These are phyloP conservation scores for Pimephales promelas DNA, from an alignment of 2,113 vertebrate species.

Conservation along the genomic window DNA sequence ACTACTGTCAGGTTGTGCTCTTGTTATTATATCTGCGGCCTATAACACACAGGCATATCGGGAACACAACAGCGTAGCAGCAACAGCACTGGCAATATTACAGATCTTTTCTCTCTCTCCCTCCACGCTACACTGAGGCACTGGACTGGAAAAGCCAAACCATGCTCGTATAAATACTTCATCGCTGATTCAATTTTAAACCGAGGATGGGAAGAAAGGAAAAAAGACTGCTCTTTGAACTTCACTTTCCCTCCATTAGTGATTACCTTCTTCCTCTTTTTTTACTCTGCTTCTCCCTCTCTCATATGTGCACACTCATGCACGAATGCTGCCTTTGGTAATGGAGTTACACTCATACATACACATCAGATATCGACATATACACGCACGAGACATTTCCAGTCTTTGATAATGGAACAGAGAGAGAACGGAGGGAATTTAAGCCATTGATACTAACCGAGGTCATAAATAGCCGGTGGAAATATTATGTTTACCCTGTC, in stretches of 20 bases:
- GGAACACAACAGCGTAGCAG: not conserved
- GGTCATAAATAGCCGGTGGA: not conserved
- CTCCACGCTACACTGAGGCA: slow-evolving; percentile 25
- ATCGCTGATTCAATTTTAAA: slow-evolving; percentile 60
- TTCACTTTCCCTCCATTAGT: slow-evolving; percentile 51
- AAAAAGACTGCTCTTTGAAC: slow-evolving; percentile 29
- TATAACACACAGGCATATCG: slow-evolving; percentile 36
- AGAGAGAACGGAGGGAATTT: not conserved
- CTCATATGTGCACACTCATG: slow-evolving; percentile 23
- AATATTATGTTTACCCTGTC: slow-evolving; percentile 6
- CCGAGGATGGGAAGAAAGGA: slow-evolving; percentile 19
- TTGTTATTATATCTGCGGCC: slow-evolving; percentile 23
- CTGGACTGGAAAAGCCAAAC: slow-evolving; percentile 52
- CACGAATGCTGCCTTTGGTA: slow-evolving; percentile 26
- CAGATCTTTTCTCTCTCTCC: slow-evolving; percentile 28
- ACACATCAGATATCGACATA: slow-evolving; percentile 13
- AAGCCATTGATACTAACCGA: slow-evolving; percentile 13
- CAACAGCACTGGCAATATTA: not conserved
- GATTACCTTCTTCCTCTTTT: slow-evolving; percentile 10
- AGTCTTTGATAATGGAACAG: slow-evolving; percentile 29
- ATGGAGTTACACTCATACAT: slow-evolving; percentile 30
- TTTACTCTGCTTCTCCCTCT: not conserved
- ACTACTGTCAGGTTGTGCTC: slow-evolving; percentile 28
- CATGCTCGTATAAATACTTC: slow-evolving; percentile 58
- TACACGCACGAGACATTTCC: slow-evolving; percentile 10